phyloP scores from a whole-genome alignment of 1,140 invertebrate species.

The Lutraria rhynchaena region DNA sequence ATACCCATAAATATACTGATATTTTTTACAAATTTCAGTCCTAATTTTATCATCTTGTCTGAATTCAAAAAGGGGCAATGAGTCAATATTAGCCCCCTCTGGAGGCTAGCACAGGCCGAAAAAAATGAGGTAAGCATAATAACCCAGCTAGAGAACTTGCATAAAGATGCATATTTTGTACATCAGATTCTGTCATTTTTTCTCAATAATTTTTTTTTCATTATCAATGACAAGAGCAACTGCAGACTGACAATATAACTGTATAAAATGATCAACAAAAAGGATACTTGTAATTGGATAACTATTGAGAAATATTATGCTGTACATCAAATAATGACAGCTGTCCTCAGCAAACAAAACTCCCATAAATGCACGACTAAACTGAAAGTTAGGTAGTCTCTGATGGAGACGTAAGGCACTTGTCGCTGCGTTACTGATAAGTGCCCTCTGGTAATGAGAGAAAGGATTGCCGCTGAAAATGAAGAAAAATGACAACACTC shows the following conservation, averaged over 20 bases:
- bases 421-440: slow-evolving; percentile 95
- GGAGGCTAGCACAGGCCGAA: no score
- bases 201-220: background rate
- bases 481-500: no score
- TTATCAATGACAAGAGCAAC: background rate
- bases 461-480: slow-evolving; percentile 87
- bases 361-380: slow-evolving; percentile 91
- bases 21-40: no score
- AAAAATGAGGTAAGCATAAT: no score
- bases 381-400: slow-evolving; percentile 90
- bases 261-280: slow-evolving; percentile 66
- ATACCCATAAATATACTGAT: no score
- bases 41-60: no score
- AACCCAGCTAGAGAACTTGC: no score
- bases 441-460: slow-evolving; percentile 94
- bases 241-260: background rate
- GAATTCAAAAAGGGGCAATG: no score
- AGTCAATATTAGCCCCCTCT: no score
- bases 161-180: no score
- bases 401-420: slow-evolving; percentile 97
- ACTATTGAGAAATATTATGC: slow-evolving; percentile 95
- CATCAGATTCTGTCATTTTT: slow-evolving; percentile 3
- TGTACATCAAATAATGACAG: slow-evolving; percentile 97
- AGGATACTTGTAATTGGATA: slow-evolving; percentile 93
- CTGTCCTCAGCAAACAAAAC: slow-evolving; percentile 94